Evolutionary conservation across 2,797 vertebrate species (phyloP), one percentile per base, ranked within the genome.

Genomic region (Emydoidea blandingii): DNA sequence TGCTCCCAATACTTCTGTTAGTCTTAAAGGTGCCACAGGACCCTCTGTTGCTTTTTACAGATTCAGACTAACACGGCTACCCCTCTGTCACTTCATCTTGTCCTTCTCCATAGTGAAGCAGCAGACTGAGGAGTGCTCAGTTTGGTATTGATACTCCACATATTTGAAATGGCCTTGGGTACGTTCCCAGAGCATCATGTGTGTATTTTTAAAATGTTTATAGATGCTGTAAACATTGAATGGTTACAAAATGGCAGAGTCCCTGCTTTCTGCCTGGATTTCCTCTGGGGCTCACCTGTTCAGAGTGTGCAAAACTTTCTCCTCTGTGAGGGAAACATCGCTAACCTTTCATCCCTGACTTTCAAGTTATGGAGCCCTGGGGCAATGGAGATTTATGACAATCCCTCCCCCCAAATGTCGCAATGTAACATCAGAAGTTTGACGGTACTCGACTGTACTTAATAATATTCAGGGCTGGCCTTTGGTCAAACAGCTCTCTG

Each of bases 291-390:
- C 52, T 81, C 0, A 0, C 0, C 0, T 37, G 31, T 18, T 4
- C 6, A 0, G 50, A 87, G 27, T 12, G 5, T 14, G 14, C 0
- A 0, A 83, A 14, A 11, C 16, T 21, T 68, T 94, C 83, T 85
- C 31, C 29, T 44, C 14, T 10, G 59, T 0, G 0, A 0, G 2
- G 4, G 2, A 2, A 89, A 37, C 0, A 3, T 6, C 83, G 9
- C 6, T 74, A 79, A 49, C 12, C 18, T 81, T 83, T 47, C 29
- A 34, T 59, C 81, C 56, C 29, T 41, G 31, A 49, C 81, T 47
- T 62, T 62, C 81, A 49, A 29, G 29, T 83, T 44, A 62, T 57
- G 81, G 18, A 21, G 56, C 81, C 56, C 44, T 49, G 81, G 56
- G 44, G 81, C 56, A 59, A 9, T 59, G 19, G 29, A 49, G 44